These are phyloP conservation scores for Nebria salina DNA, from an alignment of 2,888 invertebrate species.

Conservation along the genomic window DNA sequence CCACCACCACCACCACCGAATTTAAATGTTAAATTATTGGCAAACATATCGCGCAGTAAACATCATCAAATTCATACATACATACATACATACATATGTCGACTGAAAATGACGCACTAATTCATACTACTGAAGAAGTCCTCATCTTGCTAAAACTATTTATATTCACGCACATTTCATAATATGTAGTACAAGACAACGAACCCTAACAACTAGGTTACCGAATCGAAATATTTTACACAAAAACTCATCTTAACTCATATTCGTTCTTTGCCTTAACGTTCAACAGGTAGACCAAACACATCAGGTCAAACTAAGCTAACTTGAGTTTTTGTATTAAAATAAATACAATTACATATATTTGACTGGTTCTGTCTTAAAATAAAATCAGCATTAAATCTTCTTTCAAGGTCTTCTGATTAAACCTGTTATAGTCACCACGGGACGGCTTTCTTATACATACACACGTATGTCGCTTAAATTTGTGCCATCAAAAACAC, in stretches of 20 bases:
- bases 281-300: too few relatives aligned
- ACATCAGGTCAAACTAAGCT: too few relatives aligned
- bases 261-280: too few relatives aligned
- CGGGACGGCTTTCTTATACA: too few relatives aligned
- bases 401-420: too few relatives aligned
- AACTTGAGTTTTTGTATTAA: too few relatives aligned
- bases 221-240: too few relatives aligned
- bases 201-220: neutral
- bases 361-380: too few relatives aligned
- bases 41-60: neutral
- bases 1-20: neutral
- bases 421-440: too few relatives aligned
- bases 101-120: neutral
- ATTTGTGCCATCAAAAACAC: neutral
- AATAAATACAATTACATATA: too few relatives aligned
- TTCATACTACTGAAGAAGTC: neutral
- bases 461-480: neutral
- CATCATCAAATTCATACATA: neutral
- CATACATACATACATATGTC: neutral
- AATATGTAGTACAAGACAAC: neutral
- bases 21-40: neutral
- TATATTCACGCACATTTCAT: neutral
- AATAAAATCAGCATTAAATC: too few relatives aligned
- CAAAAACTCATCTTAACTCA: too few relatives aligned
- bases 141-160: neutral